Base-by-base conservation (phyloP, 2,888 invertebrate species). In the Calliopum simillimum region DNA sequence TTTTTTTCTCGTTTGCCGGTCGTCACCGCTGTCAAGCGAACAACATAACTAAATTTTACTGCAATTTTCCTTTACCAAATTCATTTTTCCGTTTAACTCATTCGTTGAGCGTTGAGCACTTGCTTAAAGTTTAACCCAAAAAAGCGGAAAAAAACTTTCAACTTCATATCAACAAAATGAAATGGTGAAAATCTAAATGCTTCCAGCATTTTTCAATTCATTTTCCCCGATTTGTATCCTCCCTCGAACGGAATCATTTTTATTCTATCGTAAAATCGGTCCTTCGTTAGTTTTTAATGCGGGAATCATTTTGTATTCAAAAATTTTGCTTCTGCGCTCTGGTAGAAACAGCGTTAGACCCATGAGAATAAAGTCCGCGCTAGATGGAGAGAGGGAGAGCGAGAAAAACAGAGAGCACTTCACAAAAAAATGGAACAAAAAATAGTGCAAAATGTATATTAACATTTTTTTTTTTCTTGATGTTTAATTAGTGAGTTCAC, bases 261-360 rank as follows among this genome's bases (percentile, higher is more conserved):
- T 5, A 55, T 25, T 21, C 65, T 44, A 3, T 41, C 33, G 33
- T 33, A 33, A 33, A 33, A 33, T 33, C 33, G 33, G 8, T 1
- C 21, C 56, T 63, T 55, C 14, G 41, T 43, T 43, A 3, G 25
- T n/a, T 58, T 66, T 55, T 19, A 46, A 66, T 53, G 53, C 65
- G 55, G 44, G 56, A 44, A 55, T 66, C 65, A 56, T 44, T 66
- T 21, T 55, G 65, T 59, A 67, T 43, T 67, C 58, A 58, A 21
- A 67, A 47, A 67, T 53, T 25, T 56, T 67, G 67, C 59, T 58
- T 47, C 67, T 67, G 67, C 58, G 67, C 55, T 12, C 19, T 66
- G 55, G 49, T 44, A 49, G 11, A 19, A 49, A 16, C 59, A 5
- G 14, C 46, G 44, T 44, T 5, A 43, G 23, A 53, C 8, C 33